Evolutionary conservation across 1,140 invertebrate genomes (phyloP).

Genomic region (Hormaphis cornu): DNA sequence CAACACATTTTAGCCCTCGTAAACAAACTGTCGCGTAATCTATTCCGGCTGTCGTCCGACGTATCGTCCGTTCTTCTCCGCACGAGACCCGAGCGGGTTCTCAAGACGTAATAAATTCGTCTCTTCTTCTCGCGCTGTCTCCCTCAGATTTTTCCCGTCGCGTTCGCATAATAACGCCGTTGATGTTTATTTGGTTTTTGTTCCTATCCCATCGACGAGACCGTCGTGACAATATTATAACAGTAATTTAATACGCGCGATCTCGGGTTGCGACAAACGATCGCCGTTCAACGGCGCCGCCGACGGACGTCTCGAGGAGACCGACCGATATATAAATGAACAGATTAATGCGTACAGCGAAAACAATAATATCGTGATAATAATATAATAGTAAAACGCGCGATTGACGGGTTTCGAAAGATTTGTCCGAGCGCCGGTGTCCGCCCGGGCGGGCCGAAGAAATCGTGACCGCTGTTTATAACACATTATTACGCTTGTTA

Average conservation of each 20-base stretch:
- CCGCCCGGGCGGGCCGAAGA: neutral
- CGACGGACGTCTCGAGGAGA: neutral
- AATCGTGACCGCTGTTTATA: neutral
- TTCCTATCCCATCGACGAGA: neutral
- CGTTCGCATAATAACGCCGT: too few species aligned
- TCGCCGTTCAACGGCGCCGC: neutral
- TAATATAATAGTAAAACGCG: too few species aligned
- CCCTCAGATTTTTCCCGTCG: too few species aligned
- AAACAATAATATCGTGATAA: neutral
- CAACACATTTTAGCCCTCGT: too few species aligned
- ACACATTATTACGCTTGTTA: neutral
- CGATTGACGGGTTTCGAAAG: neutral
- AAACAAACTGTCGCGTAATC: too few species aligned
- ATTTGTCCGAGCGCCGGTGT: neutral
- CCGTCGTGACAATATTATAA: too few species aligned
- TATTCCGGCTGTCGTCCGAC: too few species aligned
- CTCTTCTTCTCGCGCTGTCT: too few species aligned
- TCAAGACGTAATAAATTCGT: neutral
- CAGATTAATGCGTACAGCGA: neutral
- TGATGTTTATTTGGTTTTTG: neutral
- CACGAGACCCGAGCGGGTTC: too few species aligned
- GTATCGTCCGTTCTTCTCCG: too few species aligned
- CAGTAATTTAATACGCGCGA: neutral
- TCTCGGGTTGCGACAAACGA: neutral
- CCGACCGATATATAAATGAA: too few species aligned